A percentile compares a stretch with the other conserved stretches of the same genome.
phyloP scores from a whole-genome alignment of 2,888 invertebrate genomes.

The Gastrophysa polygoni region DNA sequence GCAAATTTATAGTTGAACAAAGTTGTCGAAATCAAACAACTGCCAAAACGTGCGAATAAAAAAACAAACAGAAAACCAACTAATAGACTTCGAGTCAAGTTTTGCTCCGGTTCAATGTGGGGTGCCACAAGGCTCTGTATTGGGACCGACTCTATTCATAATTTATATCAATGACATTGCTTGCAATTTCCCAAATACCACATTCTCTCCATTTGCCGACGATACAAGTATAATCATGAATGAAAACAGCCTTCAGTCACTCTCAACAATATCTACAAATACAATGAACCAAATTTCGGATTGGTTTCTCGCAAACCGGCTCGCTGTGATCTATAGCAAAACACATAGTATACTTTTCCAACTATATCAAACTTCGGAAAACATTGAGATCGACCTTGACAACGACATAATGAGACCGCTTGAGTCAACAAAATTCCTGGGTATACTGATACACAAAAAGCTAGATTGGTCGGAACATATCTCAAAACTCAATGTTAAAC shows the following conservation, averaged over 20 bases:
- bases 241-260: constrained; percentile 1
- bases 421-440: too few relatives aligned
- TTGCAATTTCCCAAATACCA: background rate
- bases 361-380: too few relatives aligned
- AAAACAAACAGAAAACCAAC: constrained; percentile 1
- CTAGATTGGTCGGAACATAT: too few relatives aligned
- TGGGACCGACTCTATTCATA: background rate
- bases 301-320: background rate
- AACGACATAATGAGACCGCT: too few relatives aligned
- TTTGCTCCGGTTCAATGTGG: constrained; percentile 3
- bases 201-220: background rate
- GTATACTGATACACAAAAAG: too few relatives aligned
- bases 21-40: too few relatives aligned
- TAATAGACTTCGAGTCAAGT: background rate
- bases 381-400: too few relatives aligned
- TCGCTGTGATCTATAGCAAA: background rate
- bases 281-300: too few relatives aligned
- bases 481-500: too few relatives aligned
- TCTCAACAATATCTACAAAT: constrained; percentile 2
- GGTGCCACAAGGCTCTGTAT: constrained; percentile 1
- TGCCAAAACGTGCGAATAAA: background rate
- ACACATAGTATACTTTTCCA: background rate
- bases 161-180: constrained; percentile 7
- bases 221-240: too few relatives aligned
- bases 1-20: too few relatives aligned